Base-by-base conservation (phyloP, 2,888 invertebrate species). In the Sphinx pinastri region DNA sequence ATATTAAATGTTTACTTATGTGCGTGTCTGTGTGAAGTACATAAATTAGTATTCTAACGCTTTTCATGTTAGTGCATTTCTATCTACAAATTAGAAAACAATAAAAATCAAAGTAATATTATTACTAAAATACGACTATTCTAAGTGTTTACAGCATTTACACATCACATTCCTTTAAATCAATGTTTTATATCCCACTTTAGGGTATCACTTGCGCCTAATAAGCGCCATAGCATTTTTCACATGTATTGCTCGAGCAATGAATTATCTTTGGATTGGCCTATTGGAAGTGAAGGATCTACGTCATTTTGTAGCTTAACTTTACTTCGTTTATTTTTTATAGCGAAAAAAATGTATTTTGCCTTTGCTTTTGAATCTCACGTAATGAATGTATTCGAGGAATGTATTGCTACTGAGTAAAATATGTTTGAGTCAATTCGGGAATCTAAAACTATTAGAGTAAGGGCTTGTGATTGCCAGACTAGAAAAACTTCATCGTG, bases 181-280 rank as follows among this genome's bases (percentile, higher is more conserved):
- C 54, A 38, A 38, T 54, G 52, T 52, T 55, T 16, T 6, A 55
- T 16, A 8, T 38, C 38, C 38, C 38, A 38, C 25, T 25, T 38
- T 38, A 5, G 38, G 38, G 5, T 8, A 38, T 38, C 38, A 38
- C 1, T 5, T 38, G 38, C 4, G 38, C 38, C n/a, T 25, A 25
- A 25, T 25, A 38, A 38, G 5, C 38, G 7, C 38, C 38, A 38
- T 38, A 38, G 38, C 8, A 38, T 38, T 5, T 25, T 25, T 45
- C 19, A 31, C 31, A 13, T 14, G 70, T 72, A n/a, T 77, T 25
- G 1, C 76, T 73, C 70, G 54, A 74, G 75, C 74, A 75, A 75
- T 78, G 71, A 70, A 68, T 67, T 67, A 68, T 71, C 69, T 74
- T 73, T 59, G 49, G 68, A 51, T 38, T 72, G 75, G 79, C 76